Evolutionary conservation across 2,888 invertebrate genomes (phyloP).

Genomic region (Arctia plantaginis): DNA sequence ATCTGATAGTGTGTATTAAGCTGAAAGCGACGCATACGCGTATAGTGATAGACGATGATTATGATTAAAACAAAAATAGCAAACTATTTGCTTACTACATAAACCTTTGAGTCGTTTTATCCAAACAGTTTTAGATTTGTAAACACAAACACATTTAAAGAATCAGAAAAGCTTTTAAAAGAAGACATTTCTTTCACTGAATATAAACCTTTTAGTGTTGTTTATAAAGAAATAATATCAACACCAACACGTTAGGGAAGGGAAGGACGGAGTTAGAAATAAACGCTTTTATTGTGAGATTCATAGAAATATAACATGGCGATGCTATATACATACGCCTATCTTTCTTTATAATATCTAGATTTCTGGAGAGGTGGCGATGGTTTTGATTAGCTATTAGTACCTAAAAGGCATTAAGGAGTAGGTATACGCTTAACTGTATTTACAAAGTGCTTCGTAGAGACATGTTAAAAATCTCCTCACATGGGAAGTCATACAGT

Average conservation of each 20-base stretch:
- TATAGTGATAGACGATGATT: neutral
- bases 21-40: neutral
- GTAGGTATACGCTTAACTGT: neutral
- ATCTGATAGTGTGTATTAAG: neutral
- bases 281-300: neutral
- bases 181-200: neutral
- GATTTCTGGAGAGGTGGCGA: neutral
- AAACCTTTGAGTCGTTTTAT: neutral
- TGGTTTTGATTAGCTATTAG: neutral
- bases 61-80: neutral
- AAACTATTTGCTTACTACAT: neutral
- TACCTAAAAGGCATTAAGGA: neutral
- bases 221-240: neutral
- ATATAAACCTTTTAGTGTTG: slow-evolving; percentile 7
- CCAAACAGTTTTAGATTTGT: neutral
- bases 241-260: neutral
- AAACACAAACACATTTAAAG: slow-evolving; percentile 1
- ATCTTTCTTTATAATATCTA: neutral
- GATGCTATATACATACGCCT: neutral
- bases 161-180: slow-evolving; percentile 7
- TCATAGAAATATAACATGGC: neutral
- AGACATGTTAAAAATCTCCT: neutral
- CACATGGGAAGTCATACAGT: too few relatives aligned
- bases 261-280: neutral
- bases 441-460: neutral